Evolutionary conservation across 2,113 vertebrate genomes (phyloP).

Genomic region (Melanerpes formicivorus): DNA sequence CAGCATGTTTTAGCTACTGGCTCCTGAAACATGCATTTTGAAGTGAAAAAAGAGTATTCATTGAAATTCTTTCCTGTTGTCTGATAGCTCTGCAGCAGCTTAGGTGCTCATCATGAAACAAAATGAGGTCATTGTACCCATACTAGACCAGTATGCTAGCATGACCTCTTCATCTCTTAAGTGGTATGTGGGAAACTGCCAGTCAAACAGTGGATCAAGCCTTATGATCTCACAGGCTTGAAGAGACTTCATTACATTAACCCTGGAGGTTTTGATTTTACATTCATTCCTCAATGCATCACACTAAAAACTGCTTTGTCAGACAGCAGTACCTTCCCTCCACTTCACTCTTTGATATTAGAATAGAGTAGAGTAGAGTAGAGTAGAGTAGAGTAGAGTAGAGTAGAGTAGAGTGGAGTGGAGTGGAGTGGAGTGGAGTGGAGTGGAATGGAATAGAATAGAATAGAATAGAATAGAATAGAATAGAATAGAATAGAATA

Average conservation of each 20-base stretch:
- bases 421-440: too few species aligned
- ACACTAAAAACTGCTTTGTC: neutral
- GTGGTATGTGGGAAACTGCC: neutral
- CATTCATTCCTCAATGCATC: neutral
- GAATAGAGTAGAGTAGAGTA: too few species aligned
- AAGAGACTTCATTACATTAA: neutral
- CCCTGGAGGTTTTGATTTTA: neutral
- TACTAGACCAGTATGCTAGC: neutral
- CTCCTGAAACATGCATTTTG: neutral
- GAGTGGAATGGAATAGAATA: too few species aligned
- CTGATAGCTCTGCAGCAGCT: neutral
- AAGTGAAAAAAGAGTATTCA: neutral
- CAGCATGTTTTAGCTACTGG: neutral
- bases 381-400: too few species aligned
- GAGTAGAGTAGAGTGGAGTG: too few species aligned
- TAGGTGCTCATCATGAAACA: neutral
- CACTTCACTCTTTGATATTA: neutral
- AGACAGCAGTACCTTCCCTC: neutral
- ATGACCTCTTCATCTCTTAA: neutral
- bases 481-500: too few species aligned
- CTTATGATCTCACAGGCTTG: neutral
- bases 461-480: too few species aligned
- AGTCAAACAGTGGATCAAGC: neutral
- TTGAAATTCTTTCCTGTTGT: neutral
- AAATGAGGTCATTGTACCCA: neutral